Conservation (phyloP, 2,888 invertebrate genomes). For the Pandemis corylana region DNA sequence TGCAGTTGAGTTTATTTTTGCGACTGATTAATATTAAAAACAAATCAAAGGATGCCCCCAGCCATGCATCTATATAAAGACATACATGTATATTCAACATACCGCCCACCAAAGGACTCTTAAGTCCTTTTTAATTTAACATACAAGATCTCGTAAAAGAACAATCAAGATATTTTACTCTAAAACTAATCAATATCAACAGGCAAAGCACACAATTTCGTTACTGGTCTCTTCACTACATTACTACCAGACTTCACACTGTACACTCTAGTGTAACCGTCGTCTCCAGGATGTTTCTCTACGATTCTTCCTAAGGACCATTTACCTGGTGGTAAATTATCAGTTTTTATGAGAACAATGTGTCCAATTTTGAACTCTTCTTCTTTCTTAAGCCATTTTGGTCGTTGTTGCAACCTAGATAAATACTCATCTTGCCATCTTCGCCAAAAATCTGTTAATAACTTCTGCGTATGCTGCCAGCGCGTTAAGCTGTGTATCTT, state of each 20-base stretch:
- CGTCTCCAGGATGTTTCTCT: constrained; percentile 27
- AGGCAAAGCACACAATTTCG: constrained; percentile 20
- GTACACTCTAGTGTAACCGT: constrained; percentile 16
- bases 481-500: constrained; percentile 18
- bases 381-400: constrained; percentile 41
- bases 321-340: constrained; percentile 42
- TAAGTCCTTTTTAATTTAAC: too few species aligned
- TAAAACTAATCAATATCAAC: not conserved
- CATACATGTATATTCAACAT: too few species aligned
- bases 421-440: constrained; percentile 44
- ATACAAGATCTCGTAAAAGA: too few species aligned
- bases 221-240: constrained; percentile 12
- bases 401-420: constrained; percentile 39
- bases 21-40: too few species aligned
- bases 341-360: constrained; percentile 40
- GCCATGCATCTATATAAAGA: too few species aligned
- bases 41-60: too few species aligned
- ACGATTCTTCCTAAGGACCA: constrained; percentile 37
- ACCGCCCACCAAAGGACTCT: too few species aligned
- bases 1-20: too few species aligned
- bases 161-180: too few species aligned
- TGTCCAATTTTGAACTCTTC: constrained; percentile 42
- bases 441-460: constrained; percentile 42
- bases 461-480: constrained; percentile 40
- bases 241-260: constrained; percentile 11